Evolutionary conservation across 64 coral and sea anemone genomes (phyloP), one percentile per base, ranked within the genome.

Genomic region (Astreopora myriophthalma): DNA sequence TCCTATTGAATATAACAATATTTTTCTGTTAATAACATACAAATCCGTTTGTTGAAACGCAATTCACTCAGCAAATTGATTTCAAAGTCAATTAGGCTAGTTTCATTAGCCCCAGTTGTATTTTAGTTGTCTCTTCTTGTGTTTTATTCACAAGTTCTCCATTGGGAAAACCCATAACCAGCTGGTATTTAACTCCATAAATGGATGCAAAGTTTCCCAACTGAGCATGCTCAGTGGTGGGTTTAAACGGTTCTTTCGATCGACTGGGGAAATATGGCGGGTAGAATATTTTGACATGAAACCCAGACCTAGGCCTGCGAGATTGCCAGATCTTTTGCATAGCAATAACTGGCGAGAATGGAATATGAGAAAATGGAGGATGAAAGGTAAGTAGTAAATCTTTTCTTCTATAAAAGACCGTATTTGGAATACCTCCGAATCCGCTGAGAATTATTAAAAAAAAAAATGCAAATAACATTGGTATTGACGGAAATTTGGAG

Each of bases 351-450:
- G 84, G 52, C 82, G 58, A 92, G 79, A 85, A 92, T 92, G 90
- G 90, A 82, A 72, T 92, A 92, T 39, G 90, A 92, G 29, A 92
- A 92, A 80, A 92, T 92, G 90, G 68, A 85, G 51, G 90, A 92
- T 14, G 90, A 92, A 19, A 92, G 90, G 80, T 86, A 86, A 76
- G 90, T 37, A 9, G 3, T 11, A 2, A n/a, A 12, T 14, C 20
- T 64, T 37, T 40, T 22, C 8, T 22, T 10, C 19, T 19, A 10
- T 65, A 3, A 55, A 40, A 12, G 20, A 40, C 1, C 4, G 65
- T 61, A 25, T 58, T 61, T 33, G 16, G 20, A 64, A 10, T 32
- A 6, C 20, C 34, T 32, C 38, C 32, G 57, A 64, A 7, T 65
- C 38, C 79, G n/a, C 58, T 19, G 2, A 65, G 34, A 65, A 38